Conservation (phyloP, 53 echinoderm and acorn worm genomes). For the Echinometra lucunter region DNA sequence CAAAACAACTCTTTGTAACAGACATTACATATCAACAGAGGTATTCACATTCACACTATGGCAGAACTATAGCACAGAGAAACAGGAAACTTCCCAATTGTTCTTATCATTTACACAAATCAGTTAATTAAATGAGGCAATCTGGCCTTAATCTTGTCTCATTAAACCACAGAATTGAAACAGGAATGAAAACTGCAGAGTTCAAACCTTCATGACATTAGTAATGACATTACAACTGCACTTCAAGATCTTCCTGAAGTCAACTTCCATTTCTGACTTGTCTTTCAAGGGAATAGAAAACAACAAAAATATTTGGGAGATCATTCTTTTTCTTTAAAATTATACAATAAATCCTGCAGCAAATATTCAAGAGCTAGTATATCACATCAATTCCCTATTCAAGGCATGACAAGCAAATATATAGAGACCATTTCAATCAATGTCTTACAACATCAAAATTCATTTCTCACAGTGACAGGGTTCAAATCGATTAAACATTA, state of each 20-base stretch:
- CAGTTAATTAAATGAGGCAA: conserved; percentile 18
- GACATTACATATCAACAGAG: not conserved
- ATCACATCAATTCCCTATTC: not conserved
- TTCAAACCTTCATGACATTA: not conserved
- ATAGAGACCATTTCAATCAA: not conserved
- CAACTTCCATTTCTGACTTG: not conserved
- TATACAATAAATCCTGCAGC: not conserved
- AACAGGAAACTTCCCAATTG: conserved; percentile 28
- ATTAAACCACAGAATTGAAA: conserved; percentile 25
- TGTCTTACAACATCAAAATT: not conserved
- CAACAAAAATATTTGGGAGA: not conserved
- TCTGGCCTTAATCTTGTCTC: not conserved
- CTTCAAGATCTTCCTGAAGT: not conserved
- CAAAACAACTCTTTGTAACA: not conserved
- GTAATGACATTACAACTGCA: not conserved
- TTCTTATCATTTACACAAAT: conserved; percentile 36
- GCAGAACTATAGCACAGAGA: not conserved
- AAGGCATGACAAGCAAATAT: not conserved
- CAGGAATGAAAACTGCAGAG: not conserved
- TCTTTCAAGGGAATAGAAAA: not conserved
- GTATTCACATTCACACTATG: too few species aligned
- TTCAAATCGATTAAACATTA: too few species aligned
- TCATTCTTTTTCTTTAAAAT: not conserved
- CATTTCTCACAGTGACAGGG: not conserved
- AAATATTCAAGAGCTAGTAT: not conserved